These are phyloP conservation scores for Labeo catla DNA, from an alignment of 2,113 vertebrate species.

Conservation along the genomic window DNA sequence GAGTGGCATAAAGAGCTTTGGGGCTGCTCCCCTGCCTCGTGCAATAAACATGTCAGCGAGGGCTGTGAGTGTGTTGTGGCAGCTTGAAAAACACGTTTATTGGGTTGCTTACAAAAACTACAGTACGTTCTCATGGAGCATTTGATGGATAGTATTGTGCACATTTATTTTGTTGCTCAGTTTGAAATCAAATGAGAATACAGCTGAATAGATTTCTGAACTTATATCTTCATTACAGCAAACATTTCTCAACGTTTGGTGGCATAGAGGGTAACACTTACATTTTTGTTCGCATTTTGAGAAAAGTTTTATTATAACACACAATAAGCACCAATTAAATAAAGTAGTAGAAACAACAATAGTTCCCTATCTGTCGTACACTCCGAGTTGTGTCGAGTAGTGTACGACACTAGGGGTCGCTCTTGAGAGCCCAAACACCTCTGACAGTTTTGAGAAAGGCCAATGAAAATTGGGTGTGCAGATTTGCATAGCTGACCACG, in stretches of 20 bases:
- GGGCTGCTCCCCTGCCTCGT: not conserved
- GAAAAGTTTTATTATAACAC: not conserved
- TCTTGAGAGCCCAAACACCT: too few relatives aligned
- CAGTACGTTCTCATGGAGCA: not conserved
- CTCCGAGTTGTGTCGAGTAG: too few relatives aligned
- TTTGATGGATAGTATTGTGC: not conserved
- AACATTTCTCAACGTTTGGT: not conserved
- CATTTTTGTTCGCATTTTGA: not conserved
- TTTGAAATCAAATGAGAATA: not conserved
- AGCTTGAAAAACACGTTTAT: not conserved
- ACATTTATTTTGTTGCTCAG: not conserved
- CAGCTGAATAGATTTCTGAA: not conserved
- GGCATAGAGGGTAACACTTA: not conserved
- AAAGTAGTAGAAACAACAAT: too few relatives aligned
- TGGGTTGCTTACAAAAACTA: not conserved
- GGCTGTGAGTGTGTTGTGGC: not conserved
- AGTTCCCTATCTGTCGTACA: too few relatives aligned
- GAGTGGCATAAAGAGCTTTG: not conserved
- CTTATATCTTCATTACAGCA: not conserved
- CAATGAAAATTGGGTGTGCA: too few relatives aligned
- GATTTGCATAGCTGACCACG: too few relatives aligned
- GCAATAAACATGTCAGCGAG: not conserved
- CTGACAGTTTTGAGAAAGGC: too few relatives aligned
- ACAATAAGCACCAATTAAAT: too few relatives aligned
- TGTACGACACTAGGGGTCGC: too few relatives aligned